Evolutionary conservation across 1,140 invertebrate species (phyloP).

Genomic region (Diorhabda elongata): DNA sequence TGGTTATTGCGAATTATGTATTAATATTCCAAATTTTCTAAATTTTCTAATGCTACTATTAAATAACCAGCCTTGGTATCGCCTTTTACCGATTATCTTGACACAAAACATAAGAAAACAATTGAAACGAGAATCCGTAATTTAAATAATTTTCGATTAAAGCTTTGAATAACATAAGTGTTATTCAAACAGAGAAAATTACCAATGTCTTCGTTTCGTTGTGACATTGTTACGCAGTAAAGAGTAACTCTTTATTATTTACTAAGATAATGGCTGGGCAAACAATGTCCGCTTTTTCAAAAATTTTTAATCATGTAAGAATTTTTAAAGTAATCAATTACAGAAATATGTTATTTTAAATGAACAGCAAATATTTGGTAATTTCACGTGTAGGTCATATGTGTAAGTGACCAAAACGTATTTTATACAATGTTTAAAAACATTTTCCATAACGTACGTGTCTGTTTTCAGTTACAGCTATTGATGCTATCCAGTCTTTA

Average conservation of each 20-base stretch:
- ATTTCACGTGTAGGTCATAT: not conserved
- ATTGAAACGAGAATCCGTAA: not conserved
- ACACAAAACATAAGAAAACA: not conserved
- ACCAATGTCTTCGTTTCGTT: not conserved
- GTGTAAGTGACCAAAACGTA: no score
- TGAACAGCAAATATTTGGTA: conserved; percentile 1
- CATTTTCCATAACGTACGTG: no score
- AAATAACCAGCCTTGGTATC: no score
- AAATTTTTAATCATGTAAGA: not conserved
- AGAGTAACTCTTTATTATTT: not conserved
- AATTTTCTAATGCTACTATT: no score
- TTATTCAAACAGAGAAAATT: conserved; percentile 3
- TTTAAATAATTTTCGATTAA: conserved; percentile 1
- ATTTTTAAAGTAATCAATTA: conserved; percentile 1
- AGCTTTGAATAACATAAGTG: not conserved
- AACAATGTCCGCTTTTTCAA: not conserved
- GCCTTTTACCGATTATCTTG: no score
- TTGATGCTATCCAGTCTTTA: no score
- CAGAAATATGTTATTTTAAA: conserved; percentile 1
- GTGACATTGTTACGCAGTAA: conserved; percentile 1
- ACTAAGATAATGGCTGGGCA: not conserved
- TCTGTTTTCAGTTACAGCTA: no score
- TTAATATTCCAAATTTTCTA: no score
- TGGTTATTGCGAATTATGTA: no score
- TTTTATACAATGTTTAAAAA: no score